Evolutionary conservation across 1,140 invertebrate species (phyloP).

Genomic region (Megalopta genalis): DNA sequence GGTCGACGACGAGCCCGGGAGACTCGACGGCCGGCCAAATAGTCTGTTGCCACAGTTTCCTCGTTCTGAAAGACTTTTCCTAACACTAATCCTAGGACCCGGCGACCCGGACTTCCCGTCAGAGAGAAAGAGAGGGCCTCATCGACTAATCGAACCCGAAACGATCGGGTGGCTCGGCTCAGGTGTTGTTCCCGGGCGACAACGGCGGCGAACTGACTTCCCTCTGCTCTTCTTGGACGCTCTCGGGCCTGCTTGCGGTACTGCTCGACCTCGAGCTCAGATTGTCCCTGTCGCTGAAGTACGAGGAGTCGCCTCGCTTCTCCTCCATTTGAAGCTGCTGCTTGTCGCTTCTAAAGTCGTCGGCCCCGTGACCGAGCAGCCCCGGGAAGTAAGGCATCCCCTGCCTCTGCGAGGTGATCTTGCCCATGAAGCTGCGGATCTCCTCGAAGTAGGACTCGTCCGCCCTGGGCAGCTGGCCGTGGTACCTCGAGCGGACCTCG

Average conservation of each 20-base stretch:
- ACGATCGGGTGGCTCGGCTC: conserved; percentile 48
- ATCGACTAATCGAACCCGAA: conserved; percentile 1
- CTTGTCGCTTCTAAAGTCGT: conserved; percentile 76
- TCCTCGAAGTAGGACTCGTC: conserved; percentile 96
- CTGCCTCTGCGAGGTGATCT: conserved; percentile 85
- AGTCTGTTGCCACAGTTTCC: too few species aligned
- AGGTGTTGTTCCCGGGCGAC: conserved; percentile 77
- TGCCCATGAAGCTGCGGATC: conserved; percentile 95
- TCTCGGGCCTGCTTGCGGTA: conserved; percentile 78
- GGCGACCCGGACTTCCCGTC: not conserved
- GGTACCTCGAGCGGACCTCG: conserved; percentile 80
- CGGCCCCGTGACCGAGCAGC: conserved; percentile 66
- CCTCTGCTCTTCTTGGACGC: conserved; percentile 76
- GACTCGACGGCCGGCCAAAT: too few species aligned
- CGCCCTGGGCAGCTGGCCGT: conserved; percentile 74
- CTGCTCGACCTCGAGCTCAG: conserved; percentile 81
- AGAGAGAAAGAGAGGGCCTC: not conserved
- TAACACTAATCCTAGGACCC: not conserved
- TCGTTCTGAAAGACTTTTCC: conserved; percentile 21
- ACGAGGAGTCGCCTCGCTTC: conserved; percentile 80
- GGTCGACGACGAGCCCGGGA: too few species aligned
- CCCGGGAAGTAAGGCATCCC: conserved; percentile 76
- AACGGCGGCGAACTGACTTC: conserved; percentile 72
- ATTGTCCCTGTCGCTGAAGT: conserved; percentile 82
- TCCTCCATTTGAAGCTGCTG: conserved; percentile 77